Percentiles rank a stretch among this genome's conserved stretches.
Conservation (phyloP, 1,140 invertebrate genomes). For the Pseudoatta argentina region DNA sequence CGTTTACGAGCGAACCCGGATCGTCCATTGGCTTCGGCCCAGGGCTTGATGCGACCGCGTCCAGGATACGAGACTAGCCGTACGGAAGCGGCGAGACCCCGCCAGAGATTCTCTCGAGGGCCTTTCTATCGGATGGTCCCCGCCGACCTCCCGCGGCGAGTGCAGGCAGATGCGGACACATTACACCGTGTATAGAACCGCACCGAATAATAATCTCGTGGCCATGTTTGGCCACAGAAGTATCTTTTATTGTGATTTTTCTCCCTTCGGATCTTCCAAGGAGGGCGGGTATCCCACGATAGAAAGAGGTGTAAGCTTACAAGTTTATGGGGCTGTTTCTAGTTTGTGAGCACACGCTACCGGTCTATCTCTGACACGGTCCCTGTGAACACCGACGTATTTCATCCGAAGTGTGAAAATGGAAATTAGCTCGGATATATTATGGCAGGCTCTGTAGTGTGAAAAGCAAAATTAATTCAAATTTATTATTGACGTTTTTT, state of each 20-base stretch:
- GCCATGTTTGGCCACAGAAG: slow-evolving; percentile 85
- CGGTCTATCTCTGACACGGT: background rate
- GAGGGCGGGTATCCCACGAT: slow-evolving; percentile 61
- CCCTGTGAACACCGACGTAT: slow-evolving; percentile 22
- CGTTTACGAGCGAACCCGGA: background rate
- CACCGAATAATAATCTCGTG: slow-evolving; percentile 75
- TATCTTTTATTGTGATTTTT: slow-evolving; percentile 82
- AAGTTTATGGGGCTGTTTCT: slow-evolving; percentile 63
- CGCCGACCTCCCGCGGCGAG: slow-evolving; percentile 81
- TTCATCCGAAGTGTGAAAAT: slow-evolving; percentile 36
- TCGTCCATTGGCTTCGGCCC: slow-evolving; percentile 62
- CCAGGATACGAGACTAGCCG: slow-evolving; percentile 67
- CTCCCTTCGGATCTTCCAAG: background rate
- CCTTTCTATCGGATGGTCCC: slow-evolving; percentile 64
- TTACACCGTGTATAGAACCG: slow-evolving; percentile 69
- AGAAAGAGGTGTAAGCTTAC: slow-evolving; percentile 79
- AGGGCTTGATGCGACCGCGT: slow-evolving; percentile 40
- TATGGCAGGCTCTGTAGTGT: background rate
- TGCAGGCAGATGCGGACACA: slow-evolving; percentile 83
- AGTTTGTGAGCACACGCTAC: slow-evolving; percentile 16
- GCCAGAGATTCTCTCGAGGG: slow-evolving; percentile 75
- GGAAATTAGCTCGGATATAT: slow-evolving; percentile 23
- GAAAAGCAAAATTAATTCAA: background rate
- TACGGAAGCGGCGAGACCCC: slow-evolving; percentile 66
- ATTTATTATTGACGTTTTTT: slow-evolving; percentile 14